Evolutionary conservation across 2,113 vertebrate genomes (phyloP), one percentile per base, ranked within the genome.

Genomic region (Strix uralensis): DNA sequence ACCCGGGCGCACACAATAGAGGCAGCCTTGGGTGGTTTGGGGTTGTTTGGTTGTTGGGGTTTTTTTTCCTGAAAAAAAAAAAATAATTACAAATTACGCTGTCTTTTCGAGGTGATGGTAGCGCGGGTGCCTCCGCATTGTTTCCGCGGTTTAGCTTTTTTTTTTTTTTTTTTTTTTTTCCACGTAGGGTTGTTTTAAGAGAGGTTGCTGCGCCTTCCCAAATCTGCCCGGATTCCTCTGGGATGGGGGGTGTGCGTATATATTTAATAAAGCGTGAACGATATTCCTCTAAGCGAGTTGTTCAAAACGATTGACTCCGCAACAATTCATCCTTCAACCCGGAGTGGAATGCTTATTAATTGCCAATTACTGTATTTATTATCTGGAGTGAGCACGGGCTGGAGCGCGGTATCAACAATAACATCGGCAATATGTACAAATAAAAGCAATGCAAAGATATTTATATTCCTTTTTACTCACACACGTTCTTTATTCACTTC

Each of bases 281-380:
- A 77, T 88, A 38, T 42, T 54, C 20, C 87, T 91, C 69, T 18
- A 16, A 78, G 90, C 71, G 75, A 92, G 78, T 70, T 84, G 81
- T 51, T 92, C 57, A 1, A 25, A 86, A 14, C 52, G 78, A 38
- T 67, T 51, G 95, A 72, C 73, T 96, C 79, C 27, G 42, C 54
- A 12, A 38, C 83, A 47, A 78, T 85, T 57, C 86, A 81, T 78
- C 90, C 74, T 49, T 54, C 80, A 57, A 2, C 59, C 75, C 61
- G 79, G 46, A 49, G n/a, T 11, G 40, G 71, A 93, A 54, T 22
- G 87, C 70, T 92, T 88, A 88, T 94, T 92, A 92, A 96, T 93
- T 91, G 80, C 86, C 80, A 85, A 84, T 94, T 92, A 92, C 69
- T 88, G 54, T 81, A 96, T 94, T 94, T 84, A 72, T 84, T 75